Evolutionary conservation across 1,140 invertebrate species (phyloP), one percentile per base, ranked within the genome.

Genomic region (Kradibia gibbosae): DNA sequence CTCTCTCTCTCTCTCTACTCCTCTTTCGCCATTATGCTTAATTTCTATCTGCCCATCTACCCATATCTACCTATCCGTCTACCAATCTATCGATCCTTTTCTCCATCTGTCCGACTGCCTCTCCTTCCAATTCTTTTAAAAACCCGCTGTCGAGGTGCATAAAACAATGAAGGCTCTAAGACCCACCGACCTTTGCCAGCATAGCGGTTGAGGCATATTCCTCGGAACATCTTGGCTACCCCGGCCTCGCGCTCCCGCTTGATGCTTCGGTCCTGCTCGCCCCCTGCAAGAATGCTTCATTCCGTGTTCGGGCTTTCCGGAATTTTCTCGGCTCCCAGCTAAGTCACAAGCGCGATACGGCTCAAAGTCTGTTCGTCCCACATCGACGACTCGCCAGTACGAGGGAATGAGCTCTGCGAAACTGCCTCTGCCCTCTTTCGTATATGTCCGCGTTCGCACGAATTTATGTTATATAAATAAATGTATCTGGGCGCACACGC

Each of bases 251-350:
- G 15, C 25, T 31, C 15, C 7, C 25, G 11, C 7, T 28, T 53
- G 2, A 67, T 36, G 36, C 17, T 28, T 28, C 8, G 20, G 48
- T 34, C 15, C 15, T n/a, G 15, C n/a, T 20, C 45, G 1, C 28
- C 22, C 34, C 74, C 17, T n/a, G 60, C 13, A 34, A 5, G 45
- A 50, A 20, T 48, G 22, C 39, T 70, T 78, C 77, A 62, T 78
- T 78, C 48, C 25, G 42, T 42, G 53, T 53, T 34, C 45, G 70
- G 83, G 84, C 83, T 86, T 84, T 86, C 83, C 79, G 83, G 81
- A 82, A 85, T 86, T 84, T 83, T 80, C 82, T 84, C 82, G 83
- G 83, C 75, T 82, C 83, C 78, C 82, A 83, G 80, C 78, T 70
- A 70, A 80, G 78, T 65, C 67, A 60, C 20, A 39, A 71, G 70